Evolutionary conservation across 2,888 invertebrate genomes (phyloP).

Genomic region (Aquatica leii): DNA sequence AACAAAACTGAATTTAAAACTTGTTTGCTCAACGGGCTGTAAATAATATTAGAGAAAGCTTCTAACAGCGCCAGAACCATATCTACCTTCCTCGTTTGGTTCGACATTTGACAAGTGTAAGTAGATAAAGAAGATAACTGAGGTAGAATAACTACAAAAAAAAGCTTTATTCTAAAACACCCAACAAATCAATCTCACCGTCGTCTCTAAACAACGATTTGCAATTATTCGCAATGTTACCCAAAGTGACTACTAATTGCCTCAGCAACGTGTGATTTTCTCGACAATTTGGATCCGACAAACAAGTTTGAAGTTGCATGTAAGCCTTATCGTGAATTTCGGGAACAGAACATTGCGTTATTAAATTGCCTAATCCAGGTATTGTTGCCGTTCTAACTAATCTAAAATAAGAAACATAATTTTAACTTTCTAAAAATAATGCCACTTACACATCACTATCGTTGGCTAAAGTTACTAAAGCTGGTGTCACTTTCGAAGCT

Average conservation of each 20-base stretch:
- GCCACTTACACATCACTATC: slow-evolving; percentile 71
- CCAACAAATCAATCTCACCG: slow-evolving; percentile 59
- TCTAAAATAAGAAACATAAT: slow-evolving; percentile 49
- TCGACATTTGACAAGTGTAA: slow-evolving; percentile 64
- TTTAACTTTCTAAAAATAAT: not conserved
- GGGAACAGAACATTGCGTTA: slow-evolving; percentile 61
- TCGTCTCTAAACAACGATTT: slow-evolving; percentile 69
- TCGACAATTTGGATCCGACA: slow-evolving; percentile 56
- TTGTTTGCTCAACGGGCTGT: slow-evolving; percentile 63
- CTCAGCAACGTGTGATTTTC: slow-evolving; percentile 63
- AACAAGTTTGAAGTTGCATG: slow-evolving; percentile 61
- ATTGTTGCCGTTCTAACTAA: slow-evolving; percentile 70
- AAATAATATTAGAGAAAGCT: slow-evolving; percentile 69
- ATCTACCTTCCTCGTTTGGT: slow-evolving; percentile 66
- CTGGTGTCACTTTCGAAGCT: slow-evolving; percentile 70
- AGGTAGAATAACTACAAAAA: slow-evolving; percentile 68
- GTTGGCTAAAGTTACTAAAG: slow-evolving; percentile 73
- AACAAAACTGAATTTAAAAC: slow-evolving; percentile 61
- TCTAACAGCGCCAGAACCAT: slow-evolving; percentile 70
- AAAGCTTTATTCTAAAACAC: not conserved
- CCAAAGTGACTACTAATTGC: slow-evolving; percentile 69
- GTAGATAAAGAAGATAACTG: slow-evolving; percentile 67
- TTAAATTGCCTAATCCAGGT: slow-evolving; percentile 69
- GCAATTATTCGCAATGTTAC: slow-evolving; percentile 67
- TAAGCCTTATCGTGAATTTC: slow-evolving; percentile 67